Evolutionary conservation across 2,797 vertebrate species (phyloP), one percentile per base, ranked within the genome.

Genomic region (Hyperoplus immaculatus): DNA sequence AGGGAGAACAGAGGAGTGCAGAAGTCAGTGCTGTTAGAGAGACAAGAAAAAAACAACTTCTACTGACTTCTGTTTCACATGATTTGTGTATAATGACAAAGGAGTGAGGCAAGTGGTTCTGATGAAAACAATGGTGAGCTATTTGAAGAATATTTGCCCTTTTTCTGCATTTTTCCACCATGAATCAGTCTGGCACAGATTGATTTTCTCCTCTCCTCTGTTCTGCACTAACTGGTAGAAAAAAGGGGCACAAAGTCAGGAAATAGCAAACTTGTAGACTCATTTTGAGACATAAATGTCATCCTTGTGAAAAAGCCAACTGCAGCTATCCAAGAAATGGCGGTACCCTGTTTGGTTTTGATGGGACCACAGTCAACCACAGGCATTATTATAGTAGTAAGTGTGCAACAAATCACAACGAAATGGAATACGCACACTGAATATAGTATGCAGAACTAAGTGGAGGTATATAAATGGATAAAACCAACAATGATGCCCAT

Each of bases 81-180:
- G n/a, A 63, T 70, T 59, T 68, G 3, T 63, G 1, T 16, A 12
- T 63, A 67, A 78, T n/a, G 6, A 60, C 38, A 71, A 77, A 66
- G 51, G 47, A 72, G 51, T 15, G 71, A 51, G 46, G 46, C 1
- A 36, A 69, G 56, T 42, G 69, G 50, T 60, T 71, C 42, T 77
- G 41, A 73, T 56, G 15, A 51, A 65, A 77, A 43, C 58, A 54
- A 53, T 29, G 10, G 11, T 81, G 29, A 42, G 50, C 68, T 41
- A 12, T 61, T 54, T 7, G 3, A 42, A 46, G n/a, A 75, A 38
- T 14, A 47, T 69, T 86, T 75, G 56, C 71, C 43, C 36, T 47
- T 83, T 75, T 80, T 64, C 79, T 43, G 62, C 67, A 88, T 80
- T 81, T 86, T 91, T 87, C 82, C 68, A 65, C 18, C 12, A 42